These are phyloP conservation scores for Pristiophorus japonicus DNA, from an alignment of 2,113 vertebrate genomes.

Conservation along the genomic window DNA sequence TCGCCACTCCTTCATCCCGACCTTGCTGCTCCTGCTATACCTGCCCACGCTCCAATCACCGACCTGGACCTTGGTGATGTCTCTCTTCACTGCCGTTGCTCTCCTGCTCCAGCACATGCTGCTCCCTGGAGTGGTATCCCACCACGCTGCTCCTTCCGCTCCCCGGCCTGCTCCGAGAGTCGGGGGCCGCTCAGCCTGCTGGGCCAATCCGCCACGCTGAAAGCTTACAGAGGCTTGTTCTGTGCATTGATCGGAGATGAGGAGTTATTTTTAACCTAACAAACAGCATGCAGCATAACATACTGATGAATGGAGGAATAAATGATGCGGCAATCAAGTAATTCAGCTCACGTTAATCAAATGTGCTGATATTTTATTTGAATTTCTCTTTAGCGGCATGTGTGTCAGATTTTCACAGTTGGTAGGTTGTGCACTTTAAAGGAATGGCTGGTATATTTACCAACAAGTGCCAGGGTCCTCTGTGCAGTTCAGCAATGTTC, in stretches of 20 bases:
- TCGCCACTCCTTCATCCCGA: too few relatives aligned
- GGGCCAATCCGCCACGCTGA: too few relatives aligned
- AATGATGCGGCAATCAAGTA: not conserved
- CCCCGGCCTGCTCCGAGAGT: too few relatives aligned
- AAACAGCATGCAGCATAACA: not conserved
- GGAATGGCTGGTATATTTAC: not conserved
- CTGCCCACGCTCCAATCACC: too few relatives aligned
- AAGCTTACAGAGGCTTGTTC: not conserved
- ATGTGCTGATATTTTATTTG: not conserved
- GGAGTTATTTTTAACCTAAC: not conserved
- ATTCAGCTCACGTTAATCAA: not conserved
- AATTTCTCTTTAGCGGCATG: not conserved
- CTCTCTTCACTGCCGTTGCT: too few relatives aligned
- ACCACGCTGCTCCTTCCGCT: too few relatives aligned
- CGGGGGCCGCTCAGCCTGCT: too few relatives aligned
- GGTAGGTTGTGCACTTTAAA: not conserved
- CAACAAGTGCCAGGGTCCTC: not conserved
- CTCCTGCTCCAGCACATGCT: too few relatives aligned
- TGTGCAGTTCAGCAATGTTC: not conserved
- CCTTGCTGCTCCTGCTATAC: too few relatives aligned
- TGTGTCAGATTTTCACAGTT: not conserved
- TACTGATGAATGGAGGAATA: not conserved
- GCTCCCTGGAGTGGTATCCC: too few relatives aligned
- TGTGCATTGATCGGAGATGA: not conserved
- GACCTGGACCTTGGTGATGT: too few relatives aligned